phyloP scores from a whole-genome alignment of 2,113 vertebrate genomes.

The Seriola dumerili region DNA sequence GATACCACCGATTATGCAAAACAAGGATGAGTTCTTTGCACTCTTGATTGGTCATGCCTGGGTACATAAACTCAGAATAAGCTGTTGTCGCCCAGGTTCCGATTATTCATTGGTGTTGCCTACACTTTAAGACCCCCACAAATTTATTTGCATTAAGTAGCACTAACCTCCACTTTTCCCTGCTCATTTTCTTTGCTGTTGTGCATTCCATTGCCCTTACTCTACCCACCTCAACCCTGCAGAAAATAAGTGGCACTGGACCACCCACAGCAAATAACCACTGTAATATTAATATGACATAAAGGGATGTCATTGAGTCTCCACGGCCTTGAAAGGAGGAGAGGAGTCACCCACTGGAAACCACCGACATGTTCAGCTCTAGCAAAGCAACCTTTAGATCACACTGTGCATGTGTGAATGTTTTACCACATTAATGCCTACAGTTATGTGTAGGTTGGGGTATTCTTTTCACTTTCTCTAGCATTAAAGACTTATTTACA shows the following conservation, averaged over 20 bases:
- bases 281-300: constrained; percentile 65
- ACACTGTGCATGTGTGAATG: constrained; percentile 2
- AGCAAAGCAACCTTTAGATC: constrained; percentile 44
- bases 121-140: constrained; percentile 50
- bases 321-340: constrained; percentile 40
- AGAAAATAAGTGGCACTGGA: constrained; percentile 59
- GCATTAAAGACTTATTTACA: constrained; percentile 53
- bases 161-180: constrained; percentile 51
- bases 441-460: constrained; percentile 20
- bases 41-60: constrained; percentile 44
- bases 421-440: constrained; percentile 16
- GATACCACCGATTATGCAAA: constrained; percentile 60
- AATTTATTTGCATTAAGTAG: constrained; percentile 72
- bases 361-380: constrained; percentile 34
- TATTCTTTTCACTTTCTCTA: constrained; percentile 4
- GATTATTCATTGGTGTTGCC: constrained; percentile 56
- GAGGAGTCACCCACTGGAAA: constrained; percentile 44
- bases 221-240: constrained; percentile 25
- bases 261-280: constrained; percentile 63
- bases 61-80: constrained; percentile 48
- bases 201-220: constrained; percentile 62
- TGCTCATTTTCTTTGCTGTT: constrained; percentile 56
- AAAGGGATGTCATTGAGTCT: constrained; percentile 60
- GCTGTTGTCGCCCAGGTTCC: constrained; percentile 29
- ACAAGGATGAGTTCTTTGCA: constrained; percentile 36